These are phyloP conservation scores for Bujurquina vittata DNA, from an alignment of 2,113 vertebrate species.

Conservation along the genomic window DNA sequence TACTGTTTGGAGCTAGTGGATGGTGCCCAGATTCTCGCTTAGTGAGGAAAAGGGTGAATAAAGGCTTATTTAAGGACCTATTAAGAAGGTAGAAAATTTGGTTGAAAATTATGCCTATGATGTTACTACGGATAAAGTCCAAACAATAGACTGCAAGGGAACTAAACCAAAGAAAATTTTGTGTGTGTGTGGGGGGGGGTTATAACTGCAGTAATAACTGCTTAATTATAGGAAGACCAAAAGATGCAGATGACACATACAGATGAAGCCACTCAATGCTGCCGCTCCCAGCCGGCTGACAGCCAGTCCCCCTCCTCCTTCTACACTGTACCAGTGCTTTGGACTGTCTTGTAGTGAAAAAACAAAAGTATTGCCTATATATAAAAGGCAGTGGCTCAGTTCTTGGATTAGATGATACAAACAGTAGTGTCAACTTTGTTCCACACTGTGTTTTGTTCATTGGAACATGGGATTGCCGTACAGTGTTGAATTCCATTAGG, in stretches of 20 bases:
- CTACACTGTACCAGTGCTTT: too few relatives aligned
- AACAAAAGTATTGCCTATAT: not conserved
- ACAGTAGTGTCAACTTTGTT: not conserved
- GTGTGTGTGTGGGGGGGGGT: fast-evolving
- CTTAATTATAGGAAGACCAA: not conserved
- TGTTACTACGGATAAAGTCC: not conserved
- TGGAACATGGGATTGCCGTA: not conserved
- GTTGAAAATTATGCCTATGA: not conserved
- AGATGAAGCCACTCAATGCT: too few relatives aligned
- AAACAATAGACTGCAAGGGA: not conserved
- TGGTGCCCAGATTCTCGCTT: not conserved
- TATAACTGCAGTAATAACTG: not conserved
- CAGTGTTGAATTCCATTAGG: not conserved
- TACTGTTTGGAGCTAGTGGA: slow-evolving; percentile 33
- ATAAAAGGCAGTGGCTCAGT: not conserved
- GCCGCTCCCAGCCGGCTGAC: too few relatives aligned
- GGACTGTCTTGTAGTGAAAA: not conserved
- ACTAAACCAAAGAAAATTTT: not conserved
- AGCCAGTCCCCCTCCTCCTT: too few relatives aligned
- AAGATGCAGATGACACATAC: too few relatives aligned
- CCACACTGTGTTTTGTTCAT: not conserved
- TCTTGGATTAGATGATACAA: not conserved
- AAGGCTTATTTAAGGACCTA: slow-evolving; percentile 9
- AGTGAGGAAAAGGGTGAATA: not conserved
- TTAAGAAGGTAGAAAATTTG: not conserved